phyloP scores from a whole-genome alignment of 2,888 invertebrate genomes.

The Diogma glabrata region DNA sequence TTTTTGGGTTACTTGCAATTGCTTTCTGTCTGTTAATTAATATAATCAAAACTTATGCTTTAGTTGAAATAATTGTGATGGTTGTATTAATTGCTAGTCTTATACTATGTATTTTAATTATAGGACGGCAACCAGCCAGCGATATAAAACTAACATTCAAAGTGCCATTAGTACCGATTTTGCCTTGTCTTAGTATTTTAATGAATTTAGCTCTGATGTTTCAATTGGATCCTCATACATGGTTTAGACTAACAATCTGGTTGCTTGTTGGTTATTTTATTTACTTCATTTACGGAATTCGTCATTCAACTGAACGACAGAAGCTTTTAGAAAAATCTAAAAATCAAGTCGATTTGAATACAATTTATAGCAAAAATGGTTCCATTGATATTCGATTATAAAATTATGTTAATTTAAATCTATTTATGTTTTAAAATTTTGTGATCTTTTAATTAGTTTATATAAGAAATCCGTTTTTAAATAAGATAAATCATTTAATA shows the following conservation, averaged over 20 bases:
- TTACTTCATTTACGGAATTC: constrained; percentile 76
- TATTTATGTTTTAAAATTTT: too few species aligned
- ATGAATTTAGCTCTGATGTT: constrained; percentile 87
- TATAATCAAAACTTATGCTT: constrained; percentile 22
- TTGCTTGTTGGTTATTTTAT: constrained; percentile 71
- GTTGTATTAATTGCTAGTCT: constrained; percentile 41
- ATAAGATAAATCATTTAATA: too few species aligned
- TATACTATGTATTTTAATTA: constrained; percentile 43
- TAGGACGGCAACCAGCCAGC: constrained; percentile 58
- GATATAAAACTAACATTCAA: constrained; percentile 53
- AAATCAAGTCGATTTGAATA: too few species aligned
- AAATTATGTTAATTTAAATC: too few species aligned
- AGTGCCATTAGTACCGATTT: constrained; percentile 73
- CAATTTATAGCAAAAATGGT: too few species aligned
- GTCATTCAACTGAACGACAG: constrained; percentile 64
- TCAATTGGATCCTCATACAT: constrained; percentile 71
- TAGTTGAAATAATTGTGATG: constrained; percentile 34
- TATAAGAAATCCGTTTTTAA: too few species aligned
- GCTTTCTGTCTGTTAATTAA: constrained; percentile 13
- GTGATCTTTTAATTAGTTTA: too few species aligned
- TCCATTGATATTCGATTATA: too few species aligned
- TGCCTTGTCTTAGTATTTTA: constrained; percentile 74
- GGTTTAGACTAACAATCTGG: constrained; percentile 84
- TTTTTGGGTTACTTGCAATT: constrained; percentile 41
- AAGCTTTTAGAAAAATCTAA: too few species aligned